Base-by-base conservation (phyloP, 2,797 vertebrate species). In the Sebastes taczanowskii region DNA sequence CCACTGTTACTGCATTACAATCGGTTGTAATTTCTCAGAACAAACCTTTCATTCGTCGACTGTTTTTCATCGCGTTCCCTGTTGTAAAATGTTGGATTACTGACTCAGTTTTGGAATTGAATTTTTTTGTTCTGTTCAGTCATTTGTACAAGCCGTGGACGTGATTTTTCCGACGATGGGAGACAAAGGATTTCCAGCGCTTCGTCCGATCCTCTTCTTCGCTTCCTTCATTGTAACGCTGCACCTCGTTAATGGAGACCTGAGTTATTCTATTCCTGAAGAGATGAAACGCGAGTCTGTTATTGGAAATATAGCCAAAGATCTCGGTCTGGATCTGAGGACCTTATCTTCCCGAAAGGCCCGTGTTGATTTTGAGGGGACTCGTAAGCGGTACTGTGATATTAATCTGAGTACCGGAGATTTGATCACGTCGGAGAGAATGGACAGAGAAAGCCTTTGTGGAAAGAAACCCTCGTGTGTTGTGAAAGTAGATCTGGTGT, bases 191-290 rank as follows among this genome's bases (percentile, higher is more conserved):
- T 80, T 78, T 34, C 8, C 72, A 3, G 6, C 4, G 14, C 16
- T 59, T 5, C 5, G 9, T 6, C 25, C 11, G 38, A 65, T 70
- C 13, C 8, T 66, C 11, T 25, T 25, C 60, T 22, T 74, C 1
- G 14, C 22, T 23, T 71, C 62, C 13, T 77, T 85, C 8, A 6
- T 82, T 27, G 4, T 77, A 14, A 49, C 32, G 56, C 34, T 77
- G 22, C 65, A 61, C 27, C 23, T n/a, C 32, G 86, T 83, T 62
- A 13, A 38, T 32, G 93, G 89, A 73, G 94, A 94, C 64, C 74
- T 96, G 67, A 91, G 87, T 46, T 96, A 95, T 86, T 93, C 93
- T 11, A 14, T 96, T 71, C 89, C 87, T 0, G 95, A 96, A 56
- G 95, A 96, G 81, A 91, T 94, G 87, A 94, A 92, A 62, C 90